Evolutionary conservation across 2,888 invertebrate genomes (phyloP), one percentile per base, ranked within the genome.

Genomic region (Ormyrus pomaceus): DNA sequence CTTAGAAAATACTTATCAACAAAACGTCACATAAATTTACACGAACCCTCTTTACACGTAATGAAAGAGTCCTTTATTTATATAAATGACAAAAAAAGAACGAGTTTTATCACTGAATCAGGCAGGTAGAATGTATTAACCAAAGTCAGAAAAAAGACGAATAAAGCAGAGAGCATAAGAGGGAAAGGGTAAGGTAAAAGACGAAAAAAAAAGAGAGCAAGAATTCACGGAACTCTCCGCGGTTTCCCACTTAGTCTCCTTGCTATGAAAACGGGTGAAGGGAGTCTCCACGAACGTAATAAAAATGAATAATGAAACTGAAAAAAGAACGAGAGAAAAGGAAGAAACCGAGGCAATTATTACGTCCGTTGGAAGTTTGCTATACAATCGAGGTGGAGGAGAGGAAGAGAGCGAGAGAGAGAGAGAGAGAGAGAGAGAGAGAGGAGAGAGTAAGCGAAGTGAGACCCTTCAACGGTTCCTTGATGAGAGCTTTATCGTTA

Each of bases 401-500:
- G 34, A 34, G 34, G 4, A 34, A 34, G 34, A 34, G 34, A 34
- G 34, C 3, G 34, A 34, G 4, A 34, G 10, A 77, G 51, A 34
- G 3, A 3, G 4, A 34, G 10, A 77, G 51, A 34, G 34, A 34
- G 34, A 34, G 34, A 34, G 34, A 34, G 34, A 34, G 4, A 34
- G 10, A 77, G 51, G 3, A 3, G 4, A 34, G 10, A 77, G 51
- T n/a, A 7, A 55, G 53, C 46, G 51, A 48, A 75, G 75, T 58
- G 65, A 66, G 53, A 59, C 55, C 13, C 72, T 76, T 72, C 53
- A 70, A 9, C 55, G 80, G 50, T 72, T 61, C 9, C 77, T 73
- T 77, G 77, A 81, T 74, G 81, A 81, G 81, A 59, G 77, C 80
- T 73, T 80, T 73, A 80, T 80, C 80, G 80, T 80, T 77, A 77